Evolutionary conservation across 2,113 vertebrate species (phyloP).

Genomic region (Erpornis zantholeuca): DNA sequence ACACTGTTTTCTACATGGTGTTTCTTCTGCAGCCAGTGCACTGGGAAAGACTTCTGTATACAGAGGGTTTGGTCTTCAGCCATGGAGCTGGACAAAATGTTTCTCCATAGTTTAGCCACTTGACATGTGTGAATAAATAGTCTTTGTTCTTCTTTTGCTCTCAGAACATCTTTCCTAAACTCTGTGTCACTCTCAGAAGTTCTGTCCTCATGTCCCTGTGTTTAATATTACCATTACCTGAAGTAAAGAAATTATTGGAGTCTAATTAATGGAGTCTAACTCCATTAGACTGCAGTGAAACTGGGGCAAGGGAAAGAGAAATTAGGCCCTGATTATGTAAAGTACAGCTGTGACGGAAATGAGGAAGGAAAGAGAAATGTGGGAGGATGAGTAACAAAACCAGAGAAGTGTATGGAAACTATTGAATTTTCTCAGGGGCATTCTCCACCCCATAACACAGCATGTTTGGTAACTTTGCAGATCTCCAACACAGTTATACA

Average conservation of each 20-base stretch:
- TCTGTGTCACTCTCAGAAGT: not conserved
- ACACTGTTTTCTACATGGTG: not conserved
- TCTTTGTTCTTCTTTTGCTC: not conserved
- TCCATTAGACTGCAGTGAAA: not conserved
- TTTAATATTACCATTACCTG: not conserved
- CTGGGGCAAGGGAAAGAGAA: not conserved
- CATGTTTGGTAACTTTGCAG: not conserved
- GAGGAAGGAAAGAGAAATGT: slow-evolving; percentile 17
- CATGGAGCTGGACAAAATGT: not conserved
- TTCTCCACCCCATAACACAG: not conserved
- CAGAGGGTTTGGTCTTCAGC: not conserved
- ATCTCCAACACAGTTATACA: not conserved
- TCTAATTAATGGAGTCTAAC: too few species aligned
- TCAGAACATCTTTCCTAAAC: not conserved
- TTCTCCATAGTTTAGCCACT: not conserved
- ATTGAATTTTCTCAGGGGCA: slow-evolving; percentile 10
- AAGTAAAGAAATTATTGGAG: too few species aligned
- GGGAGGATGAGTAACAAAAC: slow-evolving; percentile 20
- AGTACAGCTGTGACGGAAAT: slow-evolving; percentile 20
- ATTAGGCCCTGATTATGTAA: not conserved
- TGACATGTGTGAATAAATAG: not conserved
- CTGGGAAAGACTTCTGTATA: not conserved
- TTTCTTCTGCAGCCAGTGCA: not conserved
- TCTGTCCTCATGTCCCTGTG: not conserved
- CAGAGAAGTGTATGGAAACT: not conserved